Conservation (phyloP, 1,140 invertebrate species). For the Lepidotrigona ventralis region DNA sequence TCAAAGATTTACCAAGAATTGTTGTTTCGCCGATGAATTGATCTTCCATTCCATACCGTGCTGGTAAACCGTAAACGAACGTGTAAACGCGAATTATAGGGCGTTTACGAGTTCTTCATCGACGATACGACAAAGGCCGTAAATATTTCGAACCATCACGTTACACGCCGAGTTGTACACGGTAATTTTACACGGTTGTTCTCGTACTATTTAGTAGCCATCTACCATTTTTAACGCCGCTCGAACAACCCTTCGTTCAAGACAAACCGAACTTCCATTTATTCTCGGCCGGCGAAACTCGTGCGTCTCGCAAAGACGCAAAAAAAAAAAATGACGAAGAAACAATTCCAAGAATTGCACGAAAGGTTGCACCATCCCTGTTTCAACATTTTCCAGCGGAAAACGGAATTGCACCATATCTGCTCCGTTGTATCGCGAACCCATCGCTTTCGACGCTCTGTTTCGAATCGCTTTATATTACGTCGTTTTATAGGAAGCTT, state of each 20-base stretch:
- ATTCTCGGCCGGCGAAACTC: not conserved
- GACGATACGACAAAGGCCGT: constrained; percentile 67
- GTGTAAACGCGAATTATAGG: constrained; percentile 47
- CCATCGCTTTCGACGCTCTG: not conserved
- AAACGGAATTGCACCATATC: constrained; percentile 12
- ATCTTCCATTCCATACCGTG: not conserved
- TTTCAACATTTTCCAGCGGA: not conserved
- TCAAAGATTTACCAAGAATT: not conserved
- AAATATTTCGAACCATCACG: constrained; percentile 65
- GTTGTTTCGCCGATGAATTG: not conserved
- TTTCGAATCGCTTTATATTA: not conserved
- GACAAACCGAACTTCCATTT: not conserved
- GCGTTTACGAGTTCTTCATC: constrained; percentile 74
- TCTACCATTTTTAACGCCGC: not conserved
- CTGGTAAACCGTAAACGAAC: constrained; percentile 37
- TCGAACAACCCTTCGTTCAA: not conserved
- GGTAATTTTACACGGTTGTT: constrained; percentile 70
- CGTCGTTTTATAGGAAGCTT: not conserved
- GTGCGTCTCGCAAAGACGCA: not conserved
- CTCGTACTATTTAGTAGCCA: constrained; percentile 43
- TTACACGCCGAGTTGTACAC: constrained; percentile 69
- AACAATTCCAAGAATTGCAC: not conserved
- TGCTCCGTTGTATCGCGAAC: not conserved
- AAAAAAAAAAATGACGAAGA: not conserved
- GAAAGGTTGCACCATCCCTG: not conserved